These are phyloP conservation scores for Melinaea marsaeus DNA, from an alignment of 2,888 invertebrate species.

Conservation along the genomic window DNA sequence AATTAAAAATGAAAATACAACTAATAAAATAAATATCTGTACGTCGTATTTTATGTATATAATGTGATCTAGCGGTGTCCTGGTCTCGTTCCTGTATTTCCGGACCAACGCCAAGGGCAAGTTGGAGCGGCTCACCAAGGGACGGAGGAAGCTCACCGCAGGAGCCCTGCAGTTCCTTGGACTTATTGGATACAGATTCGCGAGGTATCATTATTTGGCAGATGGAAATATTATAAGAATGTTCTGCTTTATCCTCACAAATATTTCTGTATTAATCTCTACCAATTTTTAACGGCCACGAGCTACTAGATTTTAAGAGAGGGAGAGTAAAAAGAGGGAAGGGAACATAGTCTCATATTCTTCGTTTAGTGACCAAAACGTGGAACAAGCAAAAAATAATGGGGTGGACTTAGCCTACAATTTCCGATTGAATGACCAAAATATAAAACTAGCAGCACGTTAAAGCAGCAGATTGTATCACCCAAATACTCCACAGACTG, in stretches of 20 bases:
- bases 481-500: conserved; percentile 67
- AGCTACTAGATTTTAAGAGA: too few species aligned
- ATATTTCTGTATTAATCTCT: not conserved
- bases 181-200: conserved; percentile 86
- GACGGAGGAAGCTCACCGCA: conserved; percentile 79
- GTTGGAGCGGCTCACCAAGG: conserved; percentile 81
- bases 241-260: not conserved
- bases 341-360: too few species aligned
- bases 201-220: conserved; percentile 70
- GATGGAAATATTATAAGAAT: not conserved
- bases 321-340: too few species aligned
- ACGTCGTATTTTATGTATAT: too few species aligned
- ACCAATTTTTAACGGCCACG: too few species aligned
- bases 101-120: conserved; percentile 86
- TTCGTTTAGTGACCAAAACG: too few species aligned
- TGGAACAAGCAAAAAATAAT: too few species aligned
- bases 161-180: conserved; percentile 85
- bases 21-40: too few species aligned
- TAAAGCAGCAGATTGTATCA: not conserved
- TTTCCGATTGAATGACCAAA: too few species aligned
- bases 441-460: too few species aligned
- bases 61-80: conserved; percentile 80
- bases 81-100: conserved; percentile 92
- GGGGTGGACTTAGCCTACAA: too few species aligned
- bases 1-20: too few species aligned